Evolutionary conservation across 1,140 invertebrate genomes (phyloP).

Genomic region (Cyphomyrmex costatus): DNA sequence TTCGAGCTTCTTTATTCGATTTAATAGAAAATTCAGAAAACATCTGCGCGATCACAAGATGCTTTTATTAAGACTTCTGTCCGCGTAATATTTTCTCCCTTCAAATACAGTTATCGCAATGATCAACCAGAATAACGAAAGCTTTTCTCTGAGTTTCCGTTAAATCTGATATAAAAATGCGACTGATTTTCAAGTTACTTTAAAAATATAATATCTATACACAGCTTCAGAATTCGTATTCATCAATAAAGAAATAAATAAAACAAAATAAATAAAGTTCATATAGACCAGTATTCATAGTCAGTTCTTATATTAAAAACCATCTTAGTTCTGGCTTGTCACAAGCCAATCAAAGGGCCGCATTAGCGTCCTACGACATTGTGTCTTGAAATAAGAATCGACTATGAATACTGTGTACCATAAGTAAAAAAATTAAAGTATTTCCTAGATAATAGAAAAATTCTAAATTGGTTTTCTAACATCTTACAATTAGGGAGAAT

Average conservation of each 20-base stretch:
- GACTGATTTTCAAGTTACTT: neutral
- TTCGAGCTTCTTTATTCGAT: neutral
- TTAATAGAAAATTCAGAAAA: constrained; percentile 15
- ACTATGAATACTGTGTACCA: too few relatives aligned
- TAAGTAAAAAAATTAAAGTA: neutral
- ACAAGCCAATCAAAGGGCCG: too few relatives aligned
- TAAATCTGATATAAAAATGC: neutral
- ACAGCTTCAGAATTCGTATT: constrained; percentile 4
- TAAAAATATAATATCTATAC: neutral
- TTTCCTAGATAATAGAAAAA: neutral
- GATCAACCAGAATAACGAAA: neutral
- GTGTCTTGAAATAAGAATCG: too few relatives aligned
- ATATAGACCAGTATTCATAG: too few relatives aligned
- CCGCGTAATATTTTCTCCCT: neutral
- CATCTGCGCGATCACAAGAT: neutral
- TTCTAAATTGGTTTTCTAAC: neutral
- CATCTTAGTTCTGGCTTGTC: too few relatives aligned
- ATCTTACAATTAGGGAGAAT: neutral
- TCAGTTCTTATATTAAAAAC: too few relatives aligned
- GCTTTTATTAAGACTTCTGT: neutral
- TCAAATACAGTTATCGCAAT: neutral
- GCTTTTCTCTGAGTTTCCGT: neutral
- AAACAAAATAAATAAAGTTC: neutral
- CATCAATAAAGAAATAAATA: neutral
- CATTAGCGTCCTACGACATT: too few relatives aligned